Evolutionary conservation across 2,888 invertebrate genomes (phyloP).

Genomic region (Petrophora chlorosata): DNA sequence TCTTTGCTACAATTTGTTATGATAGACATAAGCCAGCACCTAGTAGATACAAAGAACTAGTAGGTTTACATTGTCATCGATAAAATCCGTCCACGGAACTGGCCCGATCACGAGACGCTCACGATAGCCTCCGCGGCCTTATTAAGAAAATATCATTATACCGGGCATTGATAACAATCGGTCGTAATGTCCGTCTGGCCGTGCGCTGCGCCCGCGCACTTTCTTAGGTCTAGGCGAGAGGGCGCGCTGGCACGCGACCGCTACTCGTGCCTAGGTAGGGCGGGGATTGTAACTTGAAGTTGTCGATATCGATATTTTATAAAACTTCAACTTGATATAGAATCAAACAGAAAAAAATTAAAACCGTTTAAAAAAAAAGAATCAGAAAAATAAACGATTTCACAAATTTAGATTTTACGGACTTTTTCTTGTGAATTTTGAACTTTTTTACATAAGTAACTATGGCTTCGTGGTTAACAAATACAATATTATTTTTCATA

Average conservation of each 20-base stretch:
- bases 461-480: too few species aligned
- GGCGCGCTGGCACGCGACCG: conserved; percentile 78
- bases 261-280: conserved; percentile 61
- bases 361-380: too few species aligned
- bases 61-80: conserved; percentile 9
- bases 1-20: too few species aligned
- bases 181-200: conserved; percentile 35
- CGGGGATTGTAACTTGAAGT: conserved; percentile 21
- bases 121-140: conserved; percentile 19
- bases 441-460: too few species aligned
- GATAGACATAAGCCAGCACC: too few species aligned
- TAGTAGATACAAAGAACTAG: background rate
- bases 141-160: conserved; percentile 42
- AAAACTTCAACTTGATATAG: too few species aligned
- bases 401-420: too few species aligned
- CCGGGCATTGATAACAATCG: conserved; percentile 35
- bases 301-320: conserved; percentile 26
- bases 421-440: too few species aligned
- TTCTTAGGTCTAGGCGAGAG: conserved; percentile 60
- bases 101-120: conserved; percentile 5
- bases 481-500: too few species aligned
- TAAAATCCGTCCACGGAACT: conserved; percentile 3
- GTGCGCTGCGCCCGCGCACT: conserved; percentile 51
- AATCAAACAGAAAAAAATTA: too few species aligned
- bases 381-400: too few species aligned